Evolutionary conservation across 2,797 vertebrate species (phyloP).

Genomic region (Neosalanx taihuensis): DNA sequence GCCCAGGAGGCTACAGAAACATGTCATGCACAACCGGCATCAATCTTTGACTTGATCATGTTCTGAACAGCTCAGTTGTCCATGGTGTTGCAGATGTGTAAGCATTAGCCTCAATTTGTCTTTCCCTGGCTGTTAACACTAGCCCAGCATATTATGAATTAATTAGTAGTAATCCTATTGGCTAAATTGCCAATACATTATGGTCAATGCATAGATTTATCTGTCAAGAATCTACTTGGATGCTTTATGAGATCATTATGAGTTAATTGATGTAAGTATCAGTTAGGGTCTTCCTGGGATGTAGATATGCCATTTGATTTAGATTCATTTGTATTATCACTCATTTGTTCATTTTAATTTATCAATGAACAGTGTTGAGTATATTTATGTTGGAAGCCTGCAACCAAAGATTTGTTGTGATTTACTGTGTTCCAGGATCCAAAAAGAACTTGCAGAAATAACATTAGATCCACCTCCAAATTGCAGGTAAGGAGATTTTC

Average conservation of each 20-base stretch:
- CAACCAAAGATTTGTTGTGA: background rate
- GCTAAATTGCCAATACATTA: background rate
- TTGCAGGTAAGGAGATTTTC: conserved; percentile 88
- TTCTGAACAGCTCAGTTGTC: conserved; percentile 12
- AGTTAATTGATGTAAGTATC: background rate
- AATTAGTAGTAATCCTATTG: background rate
- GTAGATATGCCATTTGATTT: background rate
- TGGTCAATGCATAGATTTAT: background rate
- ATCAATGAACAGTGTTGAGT: too few species aligned
- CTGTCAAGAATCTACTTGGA: background rate
- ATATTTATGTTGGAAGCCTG: too few species aligned
- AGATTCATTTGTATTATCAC: background rate
- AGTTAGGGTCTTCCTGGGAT: background rate
- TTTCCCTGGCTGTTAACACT: background rate
- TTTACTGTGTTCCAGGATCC: conserved; percentile 82
- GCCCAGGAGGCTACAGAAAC: conserved; percentile 34
- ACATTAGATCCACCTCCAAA: conserved; percentile 98
- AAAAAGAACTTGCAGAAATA: conserved; percentile 98
- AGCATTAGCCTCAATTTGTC: background rate
- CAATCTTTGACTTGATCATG: background rate
- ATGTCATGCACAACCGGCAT: background rate
- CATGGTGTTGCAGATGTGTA: conserved; percentile 14
- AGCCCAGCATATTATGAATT: background rate
- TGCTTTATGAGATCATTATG: background rate
- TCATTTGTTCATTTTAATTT: background rate